A percentile compares a stretch with the other conserved stretches of the same genome.
phyloP scores from a whole-genome alignment of 2,113 vertebrate species.

The Rissa tridactyla region DNA sequence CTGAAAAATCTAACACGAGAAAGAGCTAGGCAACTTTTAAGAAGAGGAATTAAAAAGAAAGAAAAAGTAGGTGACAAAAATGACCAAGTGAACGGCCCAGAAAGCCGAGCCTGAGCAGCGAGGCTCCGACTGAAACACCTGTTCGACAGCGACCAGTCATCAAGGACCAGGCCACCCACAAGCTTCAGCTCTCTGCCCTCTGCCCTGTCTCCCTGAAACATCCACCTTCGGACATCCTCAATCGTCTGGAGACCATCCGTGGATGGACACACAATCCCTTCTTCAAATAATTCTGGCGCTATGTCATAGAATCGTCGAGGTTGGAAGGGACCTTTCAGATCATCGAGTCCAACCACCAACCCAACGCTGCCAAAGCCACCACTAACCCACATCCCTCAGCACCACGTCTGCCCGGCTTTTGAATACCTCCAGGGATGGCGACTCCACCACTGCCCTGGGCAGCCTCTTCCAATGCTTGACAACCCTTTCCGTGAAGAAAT shows the following conservation, averaged over 20 bases:
- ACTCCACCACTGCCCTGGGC: background rate
- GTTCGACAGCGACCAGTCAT: rapidly evolving
- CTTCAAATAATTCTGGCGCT: background rate
- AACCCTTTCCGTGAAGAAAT: background rate
- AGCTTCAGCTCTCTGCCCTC: background rate
- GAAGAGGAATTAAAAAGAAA: background rate
- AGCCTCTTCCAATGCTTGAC: background rate
- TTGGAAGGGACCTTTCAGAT: background rate
- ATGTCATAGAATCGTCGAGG: background rate
- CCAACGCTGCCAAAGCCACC: no score
- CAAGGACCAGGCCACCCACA: background rate
- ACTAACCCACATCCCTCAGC: background rate
- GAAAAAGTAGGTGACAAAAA: background rate
- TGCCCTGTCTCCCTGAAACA: no score
- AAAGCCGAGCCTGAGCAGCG: rapidly evolving
- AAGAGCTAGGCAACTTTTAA: background rate
- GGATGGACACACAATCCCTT: background rate
- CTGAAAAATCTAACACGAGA: background rate
- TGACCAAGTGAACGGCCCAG: rapidly evolving
- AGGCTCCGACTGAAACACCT: rapidly evolving
- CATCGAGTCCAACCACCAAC: background rate
- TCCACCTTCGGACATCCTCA: background rate
- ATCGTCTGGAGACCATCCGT: background rate
- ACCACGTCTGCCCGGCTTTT: background rate
- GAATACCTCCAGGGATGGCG: background rate